A percentile compares a stretch with the other conserved stretches of the same genome.
phyloP scores from a whole-genome alignment of 2,797 vertebrate species.

The Eidolon dupreanum region DNA sequence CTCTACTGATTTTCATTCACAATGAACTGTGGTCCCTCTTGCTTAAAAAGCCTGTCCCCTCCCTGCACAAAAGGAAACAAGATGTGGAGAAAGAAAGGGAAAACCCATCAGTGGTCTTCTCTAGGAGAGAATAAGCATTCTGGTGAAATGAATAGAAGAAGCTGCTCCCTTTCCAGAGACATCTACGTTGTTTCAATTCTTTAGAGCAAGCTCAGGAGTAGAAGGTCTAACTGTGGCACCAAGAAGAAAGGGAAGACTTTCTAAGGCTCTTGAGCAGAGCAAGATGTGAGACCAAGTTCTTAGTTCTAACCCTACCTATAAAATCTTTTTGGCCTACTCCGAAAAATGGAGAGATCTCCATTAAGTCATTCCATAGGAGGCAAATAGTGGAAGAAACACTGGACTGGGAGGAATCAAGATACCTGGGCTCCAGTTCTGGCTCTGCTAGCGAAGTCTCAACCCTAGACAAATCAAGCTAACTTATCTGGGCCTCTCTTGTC shows the following conservation, averaged over 20 bases:
- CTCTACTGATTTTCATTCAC: neutral
- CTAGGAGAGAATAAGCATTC: neutral
- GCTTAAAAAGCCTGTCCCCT: neutral
- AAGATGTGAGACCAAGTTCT: neutral
- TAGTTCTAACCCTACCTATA: neutral
- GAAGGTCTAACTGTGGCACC: neutral
- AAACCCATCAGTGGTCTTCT: neutral
- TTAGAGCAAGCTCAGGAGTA: neutral
- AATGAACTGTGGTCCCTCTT: neutral
- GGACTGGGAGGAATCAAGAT: neutral
- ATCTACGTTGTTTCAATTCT: neutral
- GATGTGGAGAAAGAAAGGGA: neutral
- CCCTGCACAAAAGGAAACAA: neutral
- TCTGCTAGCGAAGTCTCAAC: neutral
- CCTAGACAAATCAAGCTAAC: neutral
- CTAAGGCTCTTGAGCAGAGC: neutral
- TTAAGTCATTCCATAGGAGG: neutral
- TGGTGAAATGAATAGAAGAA: neutral
- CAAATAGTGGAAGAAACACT: neutral
- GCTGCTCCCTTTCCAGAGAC: neutral
- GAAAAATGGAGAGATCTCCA: neutral
- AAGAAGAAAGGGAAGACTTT: neutral
- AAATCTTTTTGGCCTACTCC: neutral
- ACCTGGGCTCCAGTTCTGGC: neutral
- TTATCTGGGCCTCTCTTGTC: neutral